These are phyloP conservation scores for Oncorhynchus nerka DNA, from an alignment of 2,113 vertebrate species.

Conservation along the genomic window DNA sequence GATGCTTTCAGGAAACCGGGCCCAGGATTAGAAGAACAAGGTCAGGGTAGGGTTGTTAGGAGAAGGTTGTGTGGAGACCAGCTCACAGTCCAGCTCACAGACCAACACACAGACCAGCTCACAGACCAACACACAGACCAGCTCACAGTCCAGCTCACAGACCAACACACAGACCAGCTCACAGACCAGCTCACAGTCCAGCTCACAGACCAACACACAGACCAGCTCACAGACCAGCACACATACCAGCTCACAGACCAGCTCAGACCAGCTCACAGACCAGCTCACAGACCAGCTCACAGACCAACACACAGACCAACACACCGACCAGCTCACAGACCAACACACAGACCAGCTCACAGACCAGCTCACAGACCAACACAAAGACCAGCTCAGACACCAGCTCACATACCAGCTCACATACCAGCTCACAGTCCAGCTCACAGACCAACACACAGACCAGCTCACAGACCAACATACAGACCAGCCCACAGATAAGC, in stretches of 20 bases:
- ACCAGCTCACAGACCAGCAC: neutral
- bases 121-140: constrained; percentile 40
- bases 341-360: no score
- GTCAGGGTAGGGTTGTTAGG: neutral
- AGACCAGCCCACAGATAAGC: no score
- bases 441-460: neutral
- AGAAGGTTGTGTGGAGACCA: neutral
- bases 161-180: neutral
- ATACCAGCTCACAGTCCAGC: neutral
- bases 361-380: neutral
- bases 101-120: constrained; percentile 47
- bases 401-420: neutral
- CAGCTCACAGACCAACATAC: neutral
- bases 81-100: constrained; percentile 1
- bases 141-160: neutral
- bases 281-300: neutral
- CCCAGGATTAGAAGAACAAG: neutral
- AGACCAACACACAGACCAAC: no score
- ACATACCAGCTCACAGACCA: neutral
- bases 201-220: neutral
- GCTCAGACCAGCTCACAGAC: constrained; percentile 1
- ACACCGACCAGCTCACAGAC: neutral
- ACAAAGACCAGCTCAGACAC: neutral
- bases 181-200: neutral
- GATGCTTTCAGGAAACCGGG: neutral